Conservation (phyloP, 2,113 vertebrate species). For the Trochalopteron elliotii region DNA sequence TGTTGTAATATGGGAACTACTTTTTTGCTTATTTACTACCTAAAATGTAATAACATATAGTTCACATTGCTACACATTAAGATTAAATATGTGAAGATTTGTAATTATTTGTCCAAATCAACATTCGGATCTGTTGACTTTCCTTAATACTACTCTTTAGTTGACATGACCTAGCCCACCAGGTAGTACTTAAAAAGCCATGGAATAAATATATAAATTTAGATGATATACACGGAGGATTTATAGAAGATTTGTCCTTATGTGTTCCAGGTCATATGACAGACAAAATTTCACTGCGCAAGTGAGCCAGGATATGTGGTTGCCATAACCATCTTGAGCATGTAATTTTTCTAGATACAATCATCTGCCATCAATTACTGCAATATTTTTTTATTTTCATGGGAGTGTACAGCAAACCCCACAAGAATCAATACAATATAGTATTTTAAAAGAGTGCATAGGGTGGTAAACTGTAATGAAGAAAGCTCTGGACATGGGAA, state of each 20-base stretch:
- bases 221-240: neutral
- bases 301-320: neutral
- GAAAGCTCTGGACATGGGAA: neutral
- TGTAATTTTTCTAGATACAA: neutral
- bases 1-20: neutral
- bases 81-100: neutral
- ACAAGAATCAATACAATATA: neutral
- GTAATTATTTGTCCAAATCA: neutral
- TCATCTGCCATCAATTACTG: neutral
- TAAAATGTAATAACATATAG: neutral
- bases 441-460: neutral
- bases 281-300: neutral
- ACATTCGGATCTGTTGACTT: neutral
- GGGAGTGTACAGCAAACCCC: neutral
- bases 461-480: neutral
- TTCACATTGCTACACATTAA: neutral
- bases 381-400: neutral
- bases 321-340: neutral
- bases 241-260: neutral
- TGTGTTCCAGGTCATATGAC: neutral
- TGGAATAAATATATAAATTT: fast-evolving
- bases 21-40: neutral
- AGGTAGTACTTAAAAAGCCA: neutral
- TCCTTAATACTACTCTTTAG: neutral
- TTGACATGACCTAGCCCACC: neutral